Conservation (phyloP, 2,113 vertebrate genomes). For the Pterocles gutturalis region DNA sequence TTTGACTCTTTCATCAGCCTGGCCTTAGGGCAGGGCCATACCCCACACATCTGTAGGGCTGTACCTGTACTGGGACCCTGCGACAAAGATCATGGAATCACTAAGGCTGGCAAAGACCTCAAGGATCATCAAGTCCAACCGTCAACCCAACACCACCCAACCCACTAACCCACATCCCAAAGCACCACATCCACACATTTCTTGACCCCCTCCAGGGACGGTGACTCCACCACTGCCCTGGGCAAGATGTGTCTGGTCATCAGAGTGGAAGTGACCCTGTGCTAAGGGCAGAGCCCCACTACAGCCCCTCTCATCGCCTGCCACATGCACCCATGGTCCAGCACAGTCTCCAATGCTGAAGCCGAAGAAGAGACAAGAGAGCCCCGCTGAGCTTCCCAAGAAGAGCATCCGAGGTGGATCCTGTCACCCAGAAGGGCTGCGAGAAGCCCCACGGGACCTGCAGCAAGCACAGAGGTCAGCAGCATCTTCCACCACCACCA, state of each 20-base stretch:
- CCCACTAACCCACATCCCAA: too few species aligned
- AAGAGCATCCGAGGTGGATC: neutral
- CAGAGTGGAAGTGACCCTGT: rapidly evolving
- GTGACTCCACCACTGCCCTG: too few species aligned
- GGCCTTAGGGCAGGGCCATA: neutral
- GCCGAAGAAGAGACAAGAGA: neutral
- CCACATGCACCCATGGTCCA: neutral
- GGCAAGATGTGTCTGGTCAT: rapidly evolving
- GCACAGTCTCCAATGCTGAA: neutral
- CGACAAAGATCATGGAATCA: neutral
- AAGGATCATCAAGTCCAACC: too few species aligned
- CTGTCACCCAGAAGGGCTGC: neutral
- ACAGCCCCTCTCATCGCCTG: neutral
- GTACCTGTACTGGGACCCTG: neutral
- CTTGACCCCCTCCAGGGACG: too few species aligned
- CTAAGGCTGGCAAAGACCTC: too few species aligned
- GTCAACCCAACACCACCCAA: too few species aligned
- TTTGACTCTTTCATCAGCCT: rapidly evolving
- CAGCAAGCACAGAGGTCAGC: neutral
- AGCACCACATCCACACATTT: too few species aligned
- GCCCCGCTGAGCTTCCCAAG: too few species aligned
- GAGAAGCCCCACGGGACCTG: neutral
- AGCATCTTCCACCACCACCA: neutral
- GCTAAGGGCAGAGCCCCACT: neutral
- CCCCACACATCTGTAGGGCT: neutral